Conservation (phyloP, 2,113 vertebrate genomes). For the Pampusana beccarii region DNA sequence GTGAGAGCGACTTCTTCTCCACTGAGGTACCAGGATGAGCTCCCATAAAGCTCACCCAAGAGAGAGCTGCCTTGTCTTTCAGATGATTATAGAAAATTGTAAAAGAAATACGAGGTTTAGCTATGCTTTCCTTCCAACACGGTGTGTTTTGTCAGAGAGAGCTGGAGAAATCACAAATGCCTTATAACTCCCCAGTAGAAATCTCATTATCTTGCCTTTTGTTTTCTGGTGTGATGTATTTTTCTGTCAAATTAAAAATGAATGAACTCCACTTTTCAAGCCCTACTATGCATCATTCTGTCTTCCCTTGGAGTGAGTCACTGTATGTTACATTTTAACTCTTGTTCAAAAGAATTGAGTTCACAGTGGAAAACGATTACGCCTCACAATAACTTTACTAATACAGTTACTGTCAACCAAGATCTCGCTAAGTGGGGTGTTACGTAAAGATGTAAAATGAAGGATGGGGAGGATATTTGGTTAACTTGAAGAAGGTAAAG, state of each 20-base stretch:
- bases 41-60: background rate
- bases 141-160: background rate
- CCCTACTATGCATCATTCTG: constrained; percentile 66
- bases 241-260: constrained; percentile 69
- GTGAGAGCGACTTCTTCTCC: background rate
- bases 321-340: constrained; percentile 18
- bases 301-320: constrained; percentile 40
- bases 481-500: constrained; percentile 34
- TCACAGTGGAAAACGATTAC: constrained; percentile 51
- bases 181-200: constrained; percentile 19
- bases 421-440: constrained; percentile 32
- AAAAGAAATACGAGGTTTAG: background rate
- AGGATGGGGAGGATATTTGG: constrained; percentile 39
- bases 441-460: constrained; percentile 37
- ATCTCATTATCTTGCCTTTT: constrained; percentile 66
- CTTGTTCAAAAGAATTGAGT: constrained; percentile 45
- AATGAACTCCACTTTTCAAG: constrained; percentile 52
- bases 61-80: background rate
- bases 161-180: background rate
- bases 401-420: constrained; percentile 49
- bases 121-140: background rate
- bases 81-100: background rate
- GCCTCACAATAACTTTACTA: constrained; percentile 58
- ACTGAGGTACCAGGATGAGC: background rate
- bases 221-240: constrained; percentile 59